Evolutionary conservation across 30 jellyfish, hydroid and myxozoan genomes (phyloP), one percentile per base, ranked within the genome.

Genomic region (Aurelia sp.): DNA sequence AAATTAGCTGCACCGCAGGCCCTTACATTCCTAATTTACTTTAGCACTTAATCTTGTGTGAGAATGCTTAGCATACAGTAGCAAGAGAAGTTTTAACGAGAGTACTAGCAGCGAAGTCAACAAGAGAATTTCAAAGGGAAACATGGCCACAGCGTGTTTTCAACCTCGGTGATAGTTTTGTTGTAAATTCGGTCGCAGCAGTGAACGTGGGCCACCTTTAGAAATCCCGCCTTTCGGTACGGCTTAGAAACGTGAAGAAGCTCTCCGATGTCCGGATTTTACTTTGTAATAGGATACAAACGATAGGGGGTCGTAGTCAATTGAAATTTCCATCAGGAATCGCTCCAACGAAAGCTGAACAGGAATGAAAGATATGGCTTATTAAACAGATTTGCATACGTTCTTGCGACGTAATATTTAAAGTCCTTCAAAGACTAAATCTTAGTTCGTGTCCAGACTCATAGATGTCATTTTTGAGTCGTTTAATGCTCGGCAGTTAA

Each of bases 231-330:
- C 87, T 84, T 73, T 84, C 93, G 93, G 93, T 84, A 65, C 70
- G 58, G 93, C 93, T 84, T 84, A 84, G 77, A 41, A 68, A 71
- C 81, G 68, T 60, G 92, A 52, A 84, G 93, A 84, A 52, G 82
- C 82, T 52, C 93, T 71, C 87, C 93, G 93, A 84, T 84, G 93
- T 84, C 93, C 93, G 93, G 93, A 73, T 84, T 84, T 62, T 58
- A 84, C 60, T 47, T 60, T 84, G 82, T 84, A 84, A 84, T 84
- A 84, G 93, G 93, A 84, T 84, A 84, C 63, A 71, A 76, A 60
- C 93, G 72, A 76, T 83, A 84, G 84, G 93, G 53, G 93, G 93
- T 47, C 80, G 59, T 52, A 57, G 23, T 82, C 92, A 82, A 71
- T 82, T 69, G 73, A 82, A 60, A 52, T 53, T 69, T 62, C 50